These are phyloP conservation scores for Brachionus paranguensis DNA, from an alignment of 1,140 invertebrate genomes.

Conservation along the genomic window DNA sequence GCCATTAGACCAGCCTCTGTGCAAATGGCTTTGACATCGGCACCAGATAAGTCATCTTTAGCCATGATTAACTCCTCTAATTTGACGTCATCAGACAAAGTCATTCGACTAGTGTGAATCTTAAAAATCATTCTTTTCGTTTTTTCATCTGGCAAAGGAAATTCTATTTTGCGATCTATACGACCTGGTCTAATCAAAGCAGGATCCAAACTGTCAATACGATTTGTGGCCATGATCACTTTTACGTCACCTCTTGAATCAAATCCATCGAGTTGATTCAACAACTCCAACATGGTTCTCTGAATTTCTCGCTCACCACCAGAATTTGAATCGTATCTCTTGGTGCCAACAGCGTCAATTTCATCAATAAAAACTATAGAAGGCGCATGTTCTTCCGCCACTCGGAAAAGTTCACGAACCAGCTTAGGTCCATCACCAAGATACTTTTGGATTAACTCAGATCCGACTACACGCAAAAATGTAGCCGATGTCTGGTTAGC, in stretches of 20 bases:
- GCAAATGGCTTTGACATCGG: slow-evolving; percentile 90
- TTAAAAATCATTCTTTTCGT: slow-evolving; percentile 95
- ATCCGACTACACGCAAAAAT: slow-evolving; percentile 94
- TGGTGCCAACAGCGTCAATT: slow-evolving; percentile 99
- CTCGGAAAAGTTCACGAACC: slow-evolving; percentile 90
- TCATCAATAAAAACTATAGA: slow-evolving; percentile 99
- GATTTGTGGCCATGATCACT: slow-evolving; percentile 97
- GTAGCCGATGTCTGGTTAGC: slow-evolving; percentile 99
- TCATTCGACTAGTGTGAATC: slow-evolving; percentile 97
- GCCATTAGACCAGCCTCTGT: slow-evolving; percentile 98
- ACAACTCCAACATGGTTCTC: slow-evolving; percentile 95
- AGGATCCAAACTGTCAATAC: slow-evolving; percentile 97
- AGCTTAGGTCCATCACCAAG: slow-evolving; percentile 97
- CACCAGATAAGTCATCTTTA: slow-evolving; percentile 97
- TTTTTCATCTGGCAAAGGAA: slow-evolving; percentile 97
- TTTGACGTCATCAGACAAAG: slow-evolving; percentile 90
- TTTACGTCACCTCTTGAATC: slow-evolving; percentile 92
- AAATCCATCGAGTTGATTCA: slow-evolving; percentile 98
- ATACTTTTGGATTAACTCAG: slow-evolving; percentile 98
- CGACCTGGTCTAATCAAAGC: slow-evolving; percentile 95
- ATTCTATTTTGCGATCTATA: slow-evolving; percentile 99
- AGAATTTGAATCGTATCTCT: slow-evolving; percentile 97
- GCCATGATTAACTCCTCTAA: slow-evolving; percentile 96
- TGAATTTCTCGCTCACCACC: slow-evolving; percentile 99
- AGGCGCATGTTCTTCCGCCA: slow-evolving; percentile 97